A percentile compares a stretch with the other conserved stretches of the same genome.
Evolutionary conservation across 2,888 invertebrate genomes (phyloP).

Genomic region (Pristionchus fissidentatus): DNA sequence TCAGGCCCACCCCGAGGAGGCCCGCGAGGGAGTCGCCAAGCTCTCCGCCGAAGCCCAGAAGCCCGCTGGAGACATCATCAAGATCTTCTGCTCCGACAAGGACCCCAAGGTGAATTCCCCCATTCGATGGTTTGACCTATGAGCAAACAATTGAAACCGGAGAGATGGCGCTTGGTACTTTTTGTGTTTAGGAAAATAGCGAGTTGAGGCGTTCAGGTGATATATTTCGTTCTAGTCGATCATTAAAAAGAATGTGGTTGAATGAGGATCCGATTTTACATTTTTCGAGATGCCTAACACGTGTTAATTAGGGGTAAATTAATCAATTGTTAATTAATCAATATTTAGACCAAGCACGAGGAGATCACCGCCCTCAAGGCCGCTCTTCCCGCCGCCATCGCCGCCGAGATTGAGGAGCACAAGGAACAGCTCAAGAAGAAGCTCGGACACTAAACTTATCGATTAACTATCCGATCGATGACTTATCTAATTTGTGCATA

Average conservation of each 20-base stretch:
- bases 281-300: neutral
- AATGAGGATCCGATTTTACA: neutral
- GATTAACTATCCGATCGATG: neutral
- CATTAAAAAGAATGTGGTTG: neutral
- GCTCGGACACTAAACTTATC: neutral
- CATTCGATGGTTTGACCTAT: neutral
- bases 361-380: constrained; percentile 30
- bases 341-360: neutral
- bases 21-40: constrained; percentile 9
- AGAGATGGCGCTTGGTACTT: too few species aligned
- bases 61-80: constrained; percentile 28
- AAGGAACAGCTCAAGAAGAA: constrained; percentile 19
- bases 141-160: too few species aligned
- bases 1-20: constrained; percentile 23
- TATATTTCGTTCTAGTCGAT: neutral
- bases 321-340: neutral
- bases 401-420: constrained; percentile 25
- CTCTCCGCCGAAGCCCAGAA: constrained; percentile 13
- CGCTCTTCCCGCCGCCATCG: neutral
- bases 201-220: neutral
- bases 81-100: constrained; percentile 34
- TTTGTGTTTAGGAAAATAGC: too few species aligned
- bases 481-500: constrained; percentile 1
- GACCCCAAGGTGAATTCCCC: constrained; percentile 18
- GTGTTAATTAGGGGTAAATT: too few species aligned